Evolutionary conservation across 2,888 invertebrate species (phyloP).

Genomic region (Julus scandinavius): DNA sequence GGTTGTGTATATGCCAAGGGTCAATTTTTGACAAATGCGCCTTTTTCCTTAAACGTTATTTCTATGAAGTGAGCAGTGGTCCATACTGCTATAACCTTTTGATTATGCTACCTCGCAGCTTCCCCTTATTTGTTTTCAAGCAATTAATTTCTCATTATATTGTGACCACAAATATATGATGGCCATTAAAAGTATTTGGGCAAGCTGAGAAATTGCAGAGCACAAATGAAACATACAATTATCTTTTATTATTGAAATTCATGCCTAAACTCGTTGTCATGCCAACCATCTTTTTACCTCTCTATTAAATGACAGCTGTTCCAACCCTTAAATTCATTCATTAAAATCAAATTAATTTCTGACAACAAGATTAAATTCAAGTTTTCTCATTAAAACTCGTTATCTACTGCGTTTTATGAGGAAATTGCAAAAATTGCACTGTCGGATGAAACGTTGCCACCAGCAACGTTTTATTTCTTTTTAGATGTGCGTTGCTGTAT

Average conservation of each 20-base stretch:
- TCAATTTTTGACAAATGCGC: not conserved
- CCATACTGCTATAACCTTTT: not conserved
- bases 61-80: not conserved
- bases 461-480: not conserved
- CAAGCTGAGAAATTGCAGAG: not conserved
- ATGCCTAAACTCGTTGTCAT: not conserved
- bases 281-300: slow-evolving; percentile 40
- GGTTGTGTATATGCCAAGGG: too few species aligned
- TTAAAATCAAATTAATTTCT: slow-evolving; percentile 43
- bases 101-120: not conserved
- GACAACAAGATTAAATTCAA: slow-evolving; percentile 39
- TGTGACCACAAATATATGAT: slow-evolving; percentile 8
- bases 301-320: slow-evolving; percentile 48
- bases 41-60: not conserved
- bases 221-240: not conserved
- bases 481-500: not conserved
- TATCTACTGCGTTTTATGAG: not conserved
- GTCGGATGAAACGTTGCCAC: not conserved
- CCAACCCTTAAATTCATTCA: slow-evolving; percentile 45
- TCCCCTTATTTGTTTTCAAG: not conserved
- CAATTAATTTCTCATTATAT: slow-evolving; percentile 12
- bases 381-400: slow-evolving; percentile 48
- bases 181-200: slow-evolving; percentile 13
- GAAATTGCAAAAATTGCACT: not conserved
- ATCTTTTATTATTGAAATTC: slow-evolving; percentile 14